These are phyloP conservation scores for Aspidoscelis tigris DNA, from an alignment of 2,113 vertebrate genomes.

Conservation along the genomic window DNA sequence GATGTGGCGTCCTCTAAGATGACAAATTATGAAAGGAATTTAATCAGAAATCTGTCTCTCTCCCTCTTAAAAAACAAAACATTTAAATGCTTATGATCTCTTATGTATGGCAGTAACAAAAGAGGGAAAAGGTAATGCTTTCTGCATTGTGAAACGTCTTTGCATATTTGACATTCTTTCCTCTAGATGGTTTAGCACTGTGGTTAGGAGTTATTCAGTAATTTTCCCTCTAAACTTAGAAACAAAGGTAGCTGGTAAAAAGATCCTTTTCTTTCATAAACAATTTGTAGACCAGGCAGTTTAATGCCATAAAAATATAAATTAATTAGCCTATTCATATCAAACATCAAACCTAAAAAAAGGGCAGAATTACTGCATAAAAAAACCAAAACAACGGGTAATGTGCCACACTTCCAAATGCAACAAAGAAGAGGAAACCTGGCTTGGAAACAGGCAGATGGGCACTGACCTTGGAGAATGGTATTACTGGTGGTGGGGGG, in stretches of 20 bases:
- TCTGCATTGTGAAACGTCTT: conserved; percentile 14
- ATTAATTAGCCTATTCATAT: conserved; percentile 3
- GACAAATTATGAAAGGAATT: conserved; percentile 14
- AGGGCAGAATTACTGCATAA: background rate
- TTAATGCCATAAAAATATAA: background rate
- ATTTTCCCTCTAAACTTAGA: background rate
- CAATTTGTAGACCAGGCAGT: background rate
- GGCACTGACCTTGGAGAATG: background rate
- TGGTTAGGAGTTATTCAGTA: conserved; percentile 21
- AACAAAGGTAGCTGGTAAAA: conserved; percentile 6
- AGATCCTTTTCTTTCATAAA: conserved; percentile 12
- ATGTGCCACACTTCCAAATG: background rate
- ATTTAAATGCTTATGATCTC: conserved; percentile 31
- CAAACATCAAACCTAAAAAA: background rate
- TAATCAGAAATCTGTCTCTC: conserved; percentile 19
- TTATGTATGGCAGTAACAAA: conserved; percentile 10
- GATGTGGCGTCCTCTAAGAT: conserved; percentile 30
- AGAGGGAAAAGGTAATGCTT: conserved; percentile 11
- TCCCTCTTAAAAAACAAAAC: background rate
- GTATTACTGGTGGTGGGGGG: background rate
- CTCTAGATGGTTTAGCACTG: background rate
- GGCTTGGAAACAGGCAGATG: background rate
- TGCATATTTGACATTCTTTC: background rate
- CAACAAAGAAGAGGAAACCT: background rate
- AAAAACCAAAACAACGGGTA: background rate